Base-by-base conservation (phyloP, 1,140 invertebrate species). In the Melitaea cinxia region DNA sequence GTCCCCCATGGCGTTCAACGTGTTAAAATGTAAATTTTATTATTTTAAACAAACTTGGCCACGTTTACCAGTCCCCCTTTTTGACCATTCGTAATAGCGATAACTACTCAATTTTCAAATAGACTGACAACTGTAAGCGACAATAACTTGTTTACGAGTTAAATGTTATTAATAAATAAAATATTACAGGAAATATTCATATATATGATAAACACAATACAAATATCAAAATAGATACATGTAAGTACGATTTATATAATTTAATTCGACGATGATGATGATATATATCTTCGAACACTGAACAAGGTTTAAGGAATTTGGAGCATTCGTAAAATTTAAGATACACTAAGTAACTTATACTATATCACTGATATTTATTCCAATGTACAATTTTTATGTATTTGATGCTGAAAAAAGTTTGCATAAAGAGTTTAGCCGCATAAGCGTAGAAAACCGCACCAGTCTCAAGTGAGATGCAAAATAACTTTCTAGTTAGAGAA, bases 151-250 rank as follows among this genome's bases (percentile, higher is more conserved):
- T 42, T 57, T 42, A 42, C 15, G 33, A 55, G 37, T 64, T 66
- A 66, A 74, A 67, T 30, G 21, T 52, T 57, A 58, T 30, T 63
- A 74, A 73, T 78, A 78, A 73, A 71, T 69, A 70, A 64, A 70
- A 52, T 58, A 66, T 54, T 71, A 73, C 60, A 63, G 73, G 75
- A 72, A 78, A 78, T 73, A 78, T 62, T 64, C 71, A 75, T 68
- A 74, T 70, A 68, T 69, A 60, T 72, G 62, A 71, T 70, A 75
- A 68, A 71, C 67, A 71, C 53, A 73, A 73, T 70, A 73, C 58
- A 54, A 62, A 75, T 65, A 78, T 78, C 68, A 78, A 75, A 75
- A 78, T 78, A 78, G 71, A 75, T 78, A 78, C 65, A 59, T 70
- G 54, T 65, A 72, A 70, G 70, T 72, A 72, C 66, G 68, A 67